These are phyloP conservation scores for Rhinoptilus africanus DNA, from an alignment of 2,113 vertebrate species.

Conservation along the genomic window DNA sequence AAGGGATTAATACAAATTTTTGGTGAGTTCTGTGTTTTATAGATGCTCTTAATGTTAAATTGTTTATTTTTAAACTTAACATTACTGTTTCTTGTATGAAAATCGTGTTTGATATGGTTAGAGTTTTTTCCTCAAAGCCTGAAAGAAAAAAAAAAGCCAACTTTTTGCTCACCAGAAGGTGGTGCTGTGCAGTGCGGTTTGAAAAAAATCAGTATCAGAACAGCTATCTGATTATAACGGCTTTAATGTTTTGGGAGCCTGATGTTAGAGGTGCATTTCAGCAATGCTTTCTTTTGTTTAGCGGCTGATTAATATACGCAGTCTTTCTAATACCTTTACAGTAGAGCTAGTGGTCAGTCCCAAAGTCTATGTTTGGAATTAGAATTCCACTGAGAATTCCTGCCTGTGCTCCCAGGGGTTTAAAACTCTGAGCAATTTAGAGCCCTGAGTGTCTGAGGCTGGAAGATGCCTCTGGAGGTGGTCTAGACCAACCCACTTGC, in stretches of 20 bases:
- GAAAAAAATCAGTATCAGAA: not conserved
- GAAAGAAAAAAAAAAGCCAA: not conserved
- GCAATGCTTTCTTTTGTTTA: not conserved
- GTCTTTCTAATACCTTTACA: not conserved
- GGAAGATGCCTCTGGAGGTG: not conserved
- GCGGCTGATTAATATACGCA: not conserved
- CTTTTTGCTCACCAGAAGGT: slow-evolving; percentile 64
- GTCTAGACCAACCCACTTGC: not conserved
- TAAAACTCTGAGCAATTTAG: not conserved
- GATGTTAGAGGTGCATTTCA: not conserved
- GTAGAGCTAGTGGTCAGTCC: not conserved
- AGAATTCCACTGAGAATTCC: not conserved
- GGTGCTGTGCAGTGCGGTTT: slow-evolving; percentile 60
- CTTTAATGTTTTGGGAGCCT: not conserved
- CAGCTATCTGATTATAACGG: too few relatives aligned
- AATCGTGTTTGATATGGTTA: not conserved
- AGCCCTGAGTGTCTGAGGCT: not conserved
- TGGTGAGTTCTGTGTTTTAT: not conserved
- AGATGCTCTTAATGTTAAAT: not conserved
- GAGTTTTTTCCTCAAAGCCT: not conserved
- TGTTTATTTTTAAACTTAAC: not conserved
- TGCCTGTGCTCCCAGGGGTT: not conserved
- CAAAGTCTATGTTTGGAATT: not conserved
- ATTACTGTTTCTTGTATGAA: not conserved
- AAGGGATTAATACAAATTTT: accelerated